Evolutionary conservation across 1,140 invertebrate genomes (phyloP).

Genomic region (Pogonomyrmex barbatus): DNA sequence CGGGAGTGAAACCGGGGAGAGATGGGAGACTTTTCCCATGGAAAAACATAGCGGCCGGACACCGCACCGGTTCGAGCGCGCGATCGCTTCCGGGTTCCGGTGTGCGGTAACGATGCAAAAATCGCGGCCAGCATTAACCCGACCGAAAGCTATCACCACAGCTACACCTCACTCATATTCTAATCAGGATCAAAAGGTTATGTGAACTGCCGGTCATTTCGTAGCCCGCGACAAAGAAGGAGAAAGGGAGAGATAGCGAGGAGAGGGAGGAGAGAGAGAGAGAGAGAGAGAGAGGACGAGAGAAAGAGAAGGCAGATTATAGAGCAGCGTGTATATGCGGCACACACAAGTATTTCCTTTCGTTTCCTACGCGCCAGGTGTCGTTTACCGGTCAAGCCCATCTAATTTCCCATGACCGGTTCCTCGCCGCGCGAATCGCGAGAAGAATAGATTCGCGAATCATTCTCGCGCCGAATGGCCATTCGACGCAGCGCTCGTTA

Average conservation of each 20-base stretch:
- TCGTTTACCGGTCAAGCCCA: constrained; percentile 80
- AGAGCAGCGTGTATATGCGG: neutral
- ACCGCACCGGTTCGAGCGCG: constrained; percentile 68
- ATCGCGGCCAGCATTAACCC: constrained; percentile 68
- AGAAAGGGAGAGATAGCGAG: constrained; percentile 15
- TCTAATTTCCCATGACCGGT: constrained; percentile 80
- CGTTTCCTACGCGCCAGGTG: constrained; percentile 83
- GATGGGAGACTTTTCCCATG: constrained; percentile 80
- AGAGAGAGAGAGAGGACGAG: constrained; percentile 19
- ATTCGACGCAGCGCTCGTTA: constrained; percentile 40
- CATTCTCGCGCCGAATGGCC: constrained; percentile 52
- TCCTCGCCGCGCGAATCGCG: constrained; percentile 65
- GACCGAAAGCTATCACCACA: constrained; percentile 70
- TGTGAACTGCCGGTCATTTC: constrained; percentile 80
- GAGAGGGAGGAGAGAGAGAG: neutral
- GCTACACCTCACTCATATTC: constrained; percentile 80
- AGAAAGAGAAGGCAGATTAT: constrained; percentile 25
- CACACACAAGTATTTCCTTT: constrained; percentile 80
- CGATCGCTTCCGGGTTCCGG: constrained; percentile 80
- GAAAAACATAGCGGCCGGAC: constrained; percentile 75
- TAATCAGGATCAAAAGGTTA: constrained; percentile 86
- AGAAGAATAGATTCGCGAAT: constrained; percentile 63
- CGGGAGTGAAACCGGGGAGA: constrained; percentile 27
- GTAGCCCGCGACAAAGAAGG: constrained; percentile 18
- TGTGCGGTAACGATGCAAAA: constrained; percentile 61